Conservation (phyloP, 2,797 vertebrate genomes). For the Myoxocephalus aenaeus region DNA sequence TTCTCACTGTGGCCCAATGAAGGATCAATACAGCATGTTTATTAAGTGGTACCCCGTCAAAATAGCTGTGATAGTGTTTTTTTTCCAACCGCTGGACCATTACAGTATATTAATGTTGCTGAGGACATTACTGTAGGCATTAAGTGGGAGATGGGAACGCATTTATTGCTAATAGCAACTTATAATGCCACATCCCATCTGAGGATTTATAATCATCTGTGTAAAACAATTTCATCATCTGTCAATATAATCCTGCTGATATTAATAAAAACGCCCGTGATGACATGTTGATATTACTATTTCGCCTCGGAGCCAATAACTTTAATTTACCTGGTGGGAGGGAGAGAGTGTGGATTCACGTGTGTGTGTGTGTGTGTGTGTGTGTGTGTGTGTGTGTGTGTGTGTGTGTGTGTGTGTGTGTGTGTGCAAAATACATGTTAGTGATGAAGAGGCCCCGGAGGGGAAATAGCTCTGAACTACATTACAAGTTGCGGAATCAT, state of each 20-base stretch:
- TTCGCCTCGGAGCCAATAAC: conserved; percentile 70
- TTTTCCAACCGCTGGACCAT: conserved; percentile 37
- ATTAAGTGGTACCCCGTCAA: conserved; percentile 44
- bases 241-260: conserved; percentile 75
- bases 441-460: conserved; percentile 69
- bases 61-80: conserved; percentile 28
- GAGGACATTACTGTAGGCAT: conserved; percentile 38
- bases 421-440: conserved; percentile 55
- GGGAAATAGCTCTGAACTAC: conserved; percentile 65
- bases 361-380: conserved; percentile 6
- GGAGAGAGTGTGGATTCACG: conserved; percentile 1
- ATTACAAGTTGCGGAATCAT: conserved; percentile 64
- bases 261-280: conserved; percentile 67
- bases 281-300: conserved; percentile 73
- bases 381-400: conserved; percentile 1
- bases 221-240: conserved; percentile 72
- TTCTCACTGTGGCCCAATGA: neutral
- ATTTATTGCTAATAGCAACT: conserved; percentile 64
- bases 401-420: conserved; percentile 4
- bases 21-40: conserved; percentile 46
- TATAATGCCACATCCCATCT: conserved; percentile 46
- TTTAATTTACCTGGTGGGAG: conserved; percentile 73
- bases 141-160: conserved; percentile 43
- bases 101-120: conserved; percentile 47
- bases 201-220: conserved; percentile 64